Percentiles rank a stretch among this genome's conserved stretches.
Evolutionary conservation across 2,113 vertebrate genomes (phyloP).

Genomic region (Anser brachyrhynchus): DNA sequence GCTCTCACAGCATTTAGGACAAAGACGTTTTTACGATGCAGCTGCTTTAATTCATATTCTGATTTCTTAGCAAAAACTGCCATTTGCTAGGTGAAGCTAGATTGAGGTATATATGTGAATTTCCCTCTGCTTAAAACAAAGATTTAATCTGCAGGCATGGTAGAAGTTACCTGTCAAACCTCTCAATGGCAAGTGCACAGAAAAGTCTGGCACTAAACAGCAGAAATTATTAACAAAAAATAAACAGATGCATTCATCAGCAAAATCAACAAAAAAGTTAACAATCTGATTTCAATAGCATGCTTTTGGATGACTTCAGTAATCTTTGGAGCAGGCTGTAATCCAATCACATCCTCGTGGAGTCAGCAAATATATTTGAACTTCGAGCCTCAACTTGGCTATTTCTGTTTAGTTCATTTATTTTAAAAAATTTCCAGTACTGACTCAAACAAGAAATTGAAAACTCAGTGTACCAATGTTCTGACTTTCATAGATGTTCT

Average conservation of each 20-base stretch:
- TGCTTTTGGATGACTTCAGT: neutral
- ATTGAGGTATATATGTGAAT: neutral
- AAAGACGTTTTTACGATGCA: neutral
- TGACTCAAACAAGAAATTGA: conserved; percentile 39
- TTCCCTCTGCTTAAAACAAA: neutral
- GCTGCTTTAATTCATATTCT: neutral
- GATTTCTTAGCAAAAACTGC: neutral
- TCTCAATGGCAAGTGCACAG: neutral
- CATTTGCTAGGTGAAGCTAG: neutral
- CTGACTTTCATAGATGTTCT: conserved; percentile 68
- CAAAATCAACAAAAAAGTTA: neutral
- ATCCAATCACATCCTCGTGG: neutral
- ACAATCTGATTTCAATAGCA: neutral
- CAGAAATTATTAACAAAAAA: neutral
- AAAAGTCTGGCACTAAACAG: neutral
- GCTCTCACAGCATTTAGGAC: neutral
- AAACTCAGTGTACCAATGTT: conserved; percentile 44
- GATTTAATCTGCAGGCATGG: neutral
- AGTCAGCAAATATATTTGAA: neutral
- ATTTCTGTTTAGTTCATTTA: conserved; percentile 3
- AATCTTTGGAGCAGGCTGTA: neutral
- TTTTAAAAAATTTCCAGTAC: neutral
- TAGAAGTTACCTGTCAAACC: neutral
- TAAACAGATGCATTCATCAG: neutral
- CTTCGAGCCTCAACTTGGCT: neutral